Evolutionary conservation across 2,113 vertebrate genomes (phyloP).

Genomic region (Gyps fulvus): DNA sequence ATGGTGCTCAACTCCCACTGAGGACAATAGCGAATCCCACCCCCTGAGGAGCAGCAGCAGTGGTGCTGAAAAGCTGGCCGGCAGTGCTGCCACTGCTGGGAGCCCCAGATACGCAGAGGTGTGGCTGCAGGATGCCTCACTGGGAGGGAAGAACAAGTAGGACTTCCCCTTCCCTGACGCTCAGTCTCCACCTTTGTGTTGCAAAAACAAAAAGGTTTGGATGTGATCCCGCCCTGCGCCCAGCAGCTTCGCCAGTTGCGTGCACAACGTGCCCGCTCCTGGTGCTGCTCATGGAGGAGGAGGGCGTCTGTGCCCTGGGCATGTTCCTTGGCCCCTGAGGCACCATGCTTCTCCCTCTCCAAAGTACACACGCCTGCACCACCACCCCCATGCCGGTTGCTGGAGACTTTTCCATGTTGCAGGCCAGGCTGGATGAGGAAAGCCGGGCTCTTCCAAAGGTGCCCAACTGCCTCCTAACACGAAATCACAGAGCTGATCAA

Average conservation of each 20-base stretch:
- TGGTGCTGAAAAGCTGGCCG: not conserved
- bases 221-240: slow-evolving; percentile 9
- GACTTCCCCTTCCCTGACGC: not conserved
- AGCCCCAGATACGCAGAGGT: not conserved
- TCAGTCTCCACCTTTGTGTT: slow-evolving; percentile 40
- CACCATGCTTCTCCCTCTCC: slow-evolving; percentile 22
- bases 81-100: not conserved
- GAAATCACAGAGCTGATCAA: not conserved
- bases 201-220: slow-evolving; percentile 46
- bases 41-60: not conserved
- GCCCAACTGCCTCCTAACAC: not conserved
- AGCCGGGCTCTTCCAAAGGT: not conserved
- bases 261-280: slow-evolving; percentile 45
- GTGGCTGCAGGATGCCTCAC: not conserved
- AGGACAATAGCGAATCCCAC: not conserved
- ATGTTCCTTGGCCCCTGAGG: not conserved
- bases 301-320: not conserved
- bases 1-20: not conserved
- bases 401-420: slow-evolving; percentile 41
- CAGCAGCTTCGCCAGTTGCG: not conserved
- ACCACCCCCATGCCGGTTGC: not conserved
- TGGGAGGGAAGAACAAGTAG: not conserved
- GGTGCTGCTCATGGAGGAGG: slow-evolving; percentile 44
- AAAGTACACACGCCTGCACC: not conserved
- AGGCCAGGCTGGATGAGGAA: slow-evolving; percentile 12